Evolutionary conservation across 2,797 vertebrate genomes (phyloP).

Genomic region (Acipenser ruthenus): DNA sequence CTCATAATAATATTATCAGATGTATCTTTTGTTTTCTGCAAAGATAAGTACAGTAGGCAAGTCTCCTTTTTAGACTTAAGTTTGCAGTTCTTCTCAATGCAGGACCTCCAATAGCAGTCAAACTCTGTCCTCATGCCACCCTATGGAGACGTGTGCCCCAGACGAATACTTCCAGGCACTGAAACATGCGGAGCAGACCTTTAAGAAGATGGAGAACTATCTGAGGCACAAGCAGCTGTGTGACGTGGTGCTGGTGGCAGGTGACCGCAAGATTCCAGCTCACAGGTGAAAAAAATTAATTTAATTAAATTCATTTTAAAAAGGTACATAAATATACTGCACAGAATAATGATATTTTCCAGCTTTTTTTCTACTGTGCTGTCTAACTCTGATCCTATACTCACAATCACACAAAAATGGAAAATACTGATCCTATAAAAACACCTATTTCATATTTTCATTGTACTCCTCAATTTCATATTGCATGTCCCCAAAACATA

Average conservation of each 20-base stretch:
- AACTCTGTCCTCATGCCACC: slow-evolving; percentile 77
- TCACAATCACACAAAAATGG: too few relatives aligned
- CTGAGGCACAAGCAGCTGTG: slow-evolving; percentile 85
- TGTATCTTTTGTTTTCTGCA: background rate
- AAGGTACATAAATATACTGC: too few relatives aligned
- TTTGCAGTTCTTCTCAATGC: background rate
- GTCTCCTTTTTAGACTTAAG: too few relatives aligned
- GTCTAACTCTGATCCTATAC: too few relatives aligned
- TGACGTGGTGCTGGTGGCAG: slow-evolving; percentile 86
- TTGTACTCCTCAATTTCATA: too few relatives aligned
- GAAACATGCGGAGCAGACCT: slow-evolving; percentile 87
- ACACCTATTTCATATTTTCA: too few relatives aligned
- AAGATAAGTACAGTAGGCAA: too few relatives aligned
- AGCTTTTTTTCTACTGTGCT: too few relatives aligned
- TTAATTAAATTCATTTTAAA: too few relatives aligned
- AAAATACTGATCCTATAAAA: too few relatives aligned
- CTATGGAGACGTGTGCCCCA: slow-evolving; percentile 87
- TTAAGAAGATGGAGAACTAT: slow-evolving; percentile 95
- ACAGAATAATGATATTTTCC: too few relatives aligned
- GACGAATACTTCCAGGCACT: slow-evolving; percentile 91
- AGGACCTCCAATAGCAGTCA: slow-evolving; percentile 86
- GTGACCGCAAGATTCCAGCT: slow-evolving; percentile 88
- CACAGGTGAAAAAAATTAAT: slow-evolving; percentile 69
- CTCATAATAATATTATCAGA: background rate
- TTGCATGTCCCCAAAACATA: too few relatives aligned